Evolutionary conservation across 2,113 vertebrate species (phyloP).

Genomic region (Eclectus roratus): DNA sequence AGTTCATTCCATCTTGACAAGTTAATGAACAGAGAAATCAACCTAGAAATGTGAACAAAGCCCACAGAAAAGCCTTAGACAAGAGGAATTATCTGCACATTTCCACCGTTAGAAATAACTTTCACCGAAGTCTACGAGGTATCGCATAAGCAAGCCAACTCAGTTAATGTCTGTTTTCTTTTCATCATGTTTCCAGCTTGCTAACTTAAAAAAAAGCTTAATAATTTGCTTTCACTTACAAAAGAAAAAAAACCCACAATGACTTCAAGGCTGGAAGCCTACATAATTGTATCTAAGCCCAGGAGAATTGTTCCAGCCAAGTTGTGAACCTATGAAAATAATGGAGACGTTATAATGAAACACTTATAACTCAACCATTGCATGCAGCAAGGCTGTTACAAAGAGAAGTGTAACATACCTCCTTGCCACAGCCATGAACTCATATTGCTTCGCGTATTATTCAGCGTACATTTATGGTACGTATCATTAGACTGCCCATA

Average conservation of each 20-base stretch:
- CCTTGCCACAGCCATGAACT: background rate
- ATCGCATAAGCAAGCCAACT: background rate
- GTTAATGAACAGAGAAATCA: rapidly evolving
- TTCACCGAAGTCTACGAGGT: background rate
- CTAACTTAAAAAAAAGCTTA: constrained; percentile 13
- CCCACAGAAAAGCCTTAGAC: background rate
- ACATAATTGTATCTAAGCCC: background rate
- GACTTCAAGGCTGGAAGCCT: background rate
- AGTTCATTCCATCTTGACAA: background rate
- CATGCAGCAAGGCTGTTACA: background rate
- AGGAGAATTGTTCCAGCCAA: constrained; percentile 10
- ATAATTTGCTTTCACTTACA: constrained; percentile 8
- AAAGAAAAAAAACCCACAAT: background rate
- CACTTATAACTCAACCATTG: background rate
- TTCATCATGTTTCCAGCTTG: background rate
- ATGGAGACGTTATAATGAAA: background rate
- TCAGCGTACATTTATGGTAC: background rate
- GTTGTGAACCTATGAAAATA: constrained; percentile 9
- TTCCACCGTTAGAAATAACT: background rate
- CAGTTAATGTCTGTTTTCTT: background rate
- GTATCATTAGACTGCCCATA: background rate
- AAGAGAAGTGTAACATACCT: background rate
- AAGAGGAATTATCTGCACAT: background rate
- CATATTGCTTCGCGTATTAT: background rate
- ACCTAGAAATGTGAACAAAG: background rate